Evolutionary conservation across 2,888 invertebrate species (phyloP), one percentile per base, ranked within the genome.

Genomic region (Patella depressa): DNA sequence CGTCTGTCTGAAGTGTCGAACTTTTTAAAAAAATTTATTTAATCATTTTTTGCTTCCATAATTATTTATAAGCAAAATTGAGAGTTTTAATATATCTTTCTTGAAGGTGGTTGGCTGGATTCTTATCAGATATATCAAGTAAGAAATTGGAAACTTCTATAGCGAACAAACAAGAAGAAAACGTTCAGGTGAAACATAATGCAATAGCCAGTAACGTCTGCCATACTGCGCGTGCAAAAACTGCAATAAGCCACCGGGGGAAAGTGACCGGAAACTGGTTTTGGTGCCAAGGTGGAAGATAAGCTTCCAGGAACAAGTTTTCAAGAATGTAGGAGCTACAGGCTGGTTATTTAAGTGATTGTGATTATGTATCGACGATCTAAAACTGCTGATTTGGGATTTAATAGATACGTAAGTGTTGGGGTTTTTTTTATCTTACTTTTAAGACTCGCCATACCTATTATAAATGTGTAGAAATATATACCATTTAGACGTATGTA

Each of bases 191-290:
- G 45, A 45, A 45, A 45, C 45, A 45, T 45, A 45, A 45, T 45
- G 45, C 45, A 45, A 45, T 45, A 45, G 45, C 45, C 45, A 45
- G 9, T 45, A 45, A 65, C 65, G 65, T 65, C 65, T 65, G 65
- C 65, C 65, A 65, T 19, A 24, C 24, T 24, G 65, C 65, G 65
- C 65, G 65, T 65, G 65, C 65, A 65, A 24, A 24, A 65, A 65
- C 65, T 24, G 65, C 65, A 65, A 19, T 24, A 24, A 65, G 24
- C 65, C 19, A 24, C 65, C 45, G 19, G 65, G 19, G 19, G 65
- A 65, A 65, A 65, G 65, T 65, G 65, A 65, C 65, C 65, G 65
- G 65, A 65, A 65, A 24, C 24, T 24, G 59, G 45, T 45, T 45
- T 45, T 45, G 24, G 65, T 65, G 19, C 14, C 65, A 65, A 65